A percentile compares a stretch with the other conserved stretches of the same genome.
These are phyloP conservation scores for Himalopsyche tibetana DNA, from an alignment of 2,888 invertebrate genomes.

Conservation along the genomic window DNA sequence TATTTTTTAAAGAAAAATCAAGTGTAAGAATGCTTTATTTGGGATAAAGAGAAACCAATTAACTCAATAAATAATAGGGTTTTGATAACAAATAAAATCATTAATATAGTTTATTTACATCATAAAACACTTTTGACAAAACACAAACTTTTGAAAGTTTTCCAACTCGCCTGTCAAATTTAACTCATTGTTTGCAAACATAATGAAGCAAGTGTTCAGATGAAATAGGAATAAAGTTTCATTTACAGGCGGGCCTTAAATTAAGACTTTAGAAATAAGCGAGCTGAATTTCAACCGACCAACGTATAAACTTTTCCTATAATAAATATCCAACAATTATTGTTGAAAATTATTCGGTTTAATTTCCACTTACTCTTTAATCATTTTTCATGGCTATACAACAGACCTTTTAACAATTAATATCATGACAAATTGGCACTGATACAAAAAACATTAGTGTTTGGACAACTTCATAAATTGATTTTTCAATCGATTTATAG, in stretches of 20 bases:
- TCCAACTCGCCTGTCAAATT: not conserved
- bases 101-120: not conserved
- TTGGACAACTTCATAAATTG: too few relatives aligned
- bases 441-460: too few relatives aligned
- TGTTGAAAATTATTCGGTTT: not conserved
- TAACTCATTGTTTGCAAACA: conserved; percentile 29
- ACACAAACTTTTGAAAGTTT: not conserved
- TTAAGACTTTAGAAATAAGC: not conserved
- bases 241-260: not conserved
- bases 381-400: too few relatives aligned
- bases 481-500: too few relatives aligned
- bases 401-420: too few relatives aligned
- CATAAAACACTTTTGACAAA: not conserved
- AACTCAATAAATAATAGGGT: too few relatives aligned
- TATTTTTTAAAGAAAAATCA: too few relatives aligned
- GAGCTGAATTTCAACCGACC: conserved; percentile 7
- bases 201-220: conserved; percentile 19
- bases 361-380: not conserved
- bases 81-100: too few relatives aligned
- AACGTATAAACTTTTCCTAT: not conserved
- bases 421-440: too few relatives aligned
- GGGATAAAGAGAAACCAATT: too few relatives aligned
- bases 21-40: too few relatives aligned
- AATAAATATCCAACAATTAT: conserved; percentile 2
- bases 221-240: conserved; percentile 19